Evolutionary conservation across 1,140 invertebrate species (phyloP), one percentile per base, ranked within the genome.

Genomic region (Drosophila truncata): DNA sequence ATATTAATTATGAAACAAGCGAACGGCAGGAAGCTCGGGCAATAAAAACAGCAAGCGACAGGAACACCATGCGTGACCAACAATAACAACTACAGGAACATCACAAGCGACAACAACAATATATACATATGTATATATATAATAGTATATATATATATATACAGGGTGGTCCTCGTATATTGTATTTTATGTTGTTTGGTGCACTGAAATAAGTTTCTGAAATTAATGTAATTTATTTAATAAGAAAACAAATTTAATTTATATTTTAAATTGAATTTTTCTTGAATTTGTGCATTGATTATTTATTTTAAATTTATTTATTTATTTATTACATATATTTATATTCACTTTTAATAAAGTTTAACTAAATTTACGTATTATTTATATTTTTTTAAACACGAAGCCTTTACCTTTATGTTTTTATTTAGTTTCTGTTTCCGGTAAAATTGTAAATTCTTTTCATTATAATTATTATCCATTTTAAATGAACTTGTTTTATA

Each of bases 1-100:
- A 90, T 90, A 90, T 90, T 90, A 90, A 90, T 90, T 90, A 90
- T 90, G 85, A 90, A 90, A 90, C 78, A 90, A 90, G 85, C 81
- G 70, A 90, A 77, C 55, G 78, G 70, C 81, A 88, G 85, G 85
- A 88, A 88, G 73, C 64, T 37, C 35, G 73, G 78, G 80, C 85
- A 90, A 88, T 90, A 88, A 88, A 84, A 88, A 90, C 84, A 88
- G 84, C 84, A 71, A 90, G 85, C 80, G 84, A 78, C 84, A 84
- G 77, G 63, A 90, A 78, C 80, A 75, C 78, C 63, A 88, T 84
- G 84, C 84, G 84, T 88, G 84, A 85, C 84, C 85, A 84, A 81
- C 78, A 87, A 78, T 82, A 88, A 73, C 83, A 80, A 73, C 66
- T 42, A 75, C 46, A 49, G 58, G 46, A 67, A 55, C 58, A 82